phyloP scores from a whole-genome alignment of 2,113 vertebrate species.

The Muntiacus reevesi region DNA sequence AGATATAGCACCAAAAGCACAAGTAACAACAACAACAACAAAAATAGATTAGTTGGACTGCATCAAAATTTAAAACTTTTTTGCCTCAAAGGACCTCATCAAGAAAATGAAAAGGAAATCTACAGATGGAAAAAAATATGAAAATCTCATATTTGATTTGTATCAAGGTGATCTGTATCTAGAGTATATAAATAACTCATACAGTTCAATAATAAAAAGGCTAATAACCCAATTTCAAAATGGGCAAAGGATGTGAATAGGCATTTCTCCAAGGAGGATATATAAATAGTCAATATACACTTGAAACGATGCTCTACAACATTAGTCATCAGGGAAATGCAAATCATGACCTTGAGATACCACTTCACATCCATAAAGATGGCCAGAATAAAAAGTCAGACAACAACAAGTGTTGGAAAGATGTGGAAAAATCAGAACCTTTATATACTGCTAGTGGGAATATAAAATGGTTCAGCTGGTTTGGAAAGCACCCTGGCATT shows the following conservation, averaged over 20 bases:
- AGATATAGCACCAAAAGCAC: background rate
- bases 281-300: background rate
- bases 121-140: background rate
- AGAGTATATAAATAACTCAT: background rate
- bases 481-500: background rate
- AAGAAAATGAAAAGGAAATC: background rate
- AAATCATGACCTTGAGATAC: background rate
- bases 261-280: background rate
- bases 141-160: background rate
- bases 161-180: background rate
- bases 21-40: background rate
- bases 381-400: background rate
- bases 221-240: background rate
- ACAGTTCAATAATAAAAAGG: background rate
- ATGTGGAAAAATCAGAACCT: background rate
- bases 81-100: background rate
- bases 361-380: background rate
- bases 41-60: background rate
- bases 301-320: background rate
- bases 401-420: background rate
- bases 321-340: background rate
- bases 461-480: background rate
- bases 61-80: background rate
- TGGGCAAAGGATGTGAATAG: background rate
- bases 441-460: background rate